Evolutionary conservation across 2,113 vertebrate genomes (phyloP).

Genomic region (Odocoileus virginianus): DNA sequence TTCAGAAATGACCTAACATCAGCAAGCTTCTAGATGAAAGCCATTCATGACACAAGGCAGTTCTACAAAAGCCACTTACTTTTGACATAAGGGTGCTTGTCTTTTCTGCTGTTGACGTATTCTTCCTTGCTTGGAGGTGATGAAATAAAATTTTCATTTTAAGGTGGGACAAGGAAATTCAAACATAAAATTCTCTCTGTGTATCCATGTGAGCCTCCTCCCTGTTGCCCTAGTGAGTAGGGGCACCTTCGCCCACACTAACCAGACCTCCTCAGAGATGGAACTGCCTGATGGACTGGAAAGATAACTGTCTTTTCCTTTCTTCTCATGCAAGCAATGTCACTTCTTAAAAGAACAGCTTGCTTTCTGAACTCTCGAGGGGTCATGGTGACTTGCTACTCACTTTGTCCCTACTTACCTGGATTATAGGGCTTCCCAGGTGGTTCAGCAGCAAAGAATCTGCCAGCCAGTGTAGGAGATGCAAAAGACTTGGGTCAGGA

Average conservation of each 20-base stretch:
- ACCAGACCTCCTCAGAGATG: neutral
- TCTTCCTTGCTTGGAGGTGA: neutral
- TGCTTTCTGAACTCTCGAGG: neutral
- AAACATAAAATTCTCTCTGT: neutral
- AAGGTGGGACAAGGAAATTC: neutral
- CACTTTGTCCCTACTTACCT: neutral
- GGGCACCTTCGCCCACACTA: neutral
- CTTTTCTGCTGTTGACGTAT: neutral
- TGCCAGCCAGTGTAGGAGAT: neutral
- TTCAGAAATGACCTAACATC: neutral
- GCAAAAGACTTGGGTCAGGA: neutral
- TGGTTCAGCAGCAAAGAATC: neutral
- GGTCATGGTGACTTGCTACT: neutral
- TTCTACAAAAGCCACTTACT: neutral
- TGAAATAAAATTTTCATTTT: neutral
- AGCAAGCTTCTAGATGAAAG: neutral
- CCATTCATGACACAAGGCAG: neutral
- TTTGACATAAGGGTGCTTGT: neutral
- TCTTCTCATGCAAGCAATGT: neutral
- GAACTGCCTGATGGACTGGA: neutral
- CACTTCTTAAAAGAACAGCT: neutral
- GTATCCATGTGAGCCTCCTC: neutral
- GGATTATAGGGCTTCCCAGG: neutral
- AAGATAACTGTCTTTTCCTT: neutral
- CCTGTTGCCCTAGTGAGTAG: neutral